Base-by-base conservation (phyloP, 1,140 invertebrate species). In the Palaemon carinicauda region DNA sequence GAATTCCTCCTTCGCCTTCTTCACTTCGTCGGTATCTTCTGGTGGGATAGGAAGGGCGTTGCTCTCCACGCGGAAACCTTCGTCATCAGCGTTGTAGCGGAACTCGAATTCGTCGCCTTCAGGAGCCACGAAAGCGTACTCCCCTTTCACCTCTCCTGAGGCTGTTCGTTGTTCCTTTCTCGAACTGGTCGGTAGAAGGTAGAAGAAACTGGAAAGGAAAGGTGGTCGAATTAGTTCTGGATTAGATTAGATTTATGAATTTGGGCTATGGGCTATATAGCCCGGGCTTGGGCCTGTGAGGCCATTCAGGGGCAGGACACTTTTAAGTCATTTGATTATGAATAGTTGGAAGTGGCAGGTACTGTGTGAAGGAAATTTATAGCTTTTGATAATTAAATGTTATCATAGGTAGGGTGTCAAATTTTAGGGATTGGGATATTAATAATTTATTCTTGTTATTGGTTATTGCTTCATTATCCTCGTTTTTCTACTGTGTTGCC, bases 61-160 rank as follows among this genome's bases (percentile, higher is more conserved):
- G 52, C 89, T 87, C 51, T 88, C 80, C 53, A 89, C 89, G 19
- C 53, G 65, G 88, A 89, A 91, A 24, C 91, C 91, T 17, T 90
- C 88, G 24, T 90, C 77, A 77, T 90, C 91, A 50, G 91, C 91
- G 60, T 91, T 88, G 90, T 92, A 91, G 69, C 90, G 89, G 79
- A 91, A 91, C 31, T 88, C 79, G 33, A 90, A 88, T 77, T 90
- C 87, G 50, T 91, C 89, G 21, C 91, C 91, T 50, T 91, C 90
- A 9, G 91, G 89, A 81, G 90, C 91, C 21, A 91, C 90, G 89
- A 92, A 92, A 74, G 90, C 90, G 88, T 92, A 92, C 27, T 89
- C 86, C 60, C 92, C 92, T 7, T 89, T 87, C 4, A 92, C 92
- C 60, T 90, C 90, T 27, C 92, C 92, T 52, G 89, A 89, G 71